These are phyloP conservation scores for Sesia bembeciformis DNA, from an alignment of 2,888 invertebrate species.

Conservation along the genomic window DNA sequence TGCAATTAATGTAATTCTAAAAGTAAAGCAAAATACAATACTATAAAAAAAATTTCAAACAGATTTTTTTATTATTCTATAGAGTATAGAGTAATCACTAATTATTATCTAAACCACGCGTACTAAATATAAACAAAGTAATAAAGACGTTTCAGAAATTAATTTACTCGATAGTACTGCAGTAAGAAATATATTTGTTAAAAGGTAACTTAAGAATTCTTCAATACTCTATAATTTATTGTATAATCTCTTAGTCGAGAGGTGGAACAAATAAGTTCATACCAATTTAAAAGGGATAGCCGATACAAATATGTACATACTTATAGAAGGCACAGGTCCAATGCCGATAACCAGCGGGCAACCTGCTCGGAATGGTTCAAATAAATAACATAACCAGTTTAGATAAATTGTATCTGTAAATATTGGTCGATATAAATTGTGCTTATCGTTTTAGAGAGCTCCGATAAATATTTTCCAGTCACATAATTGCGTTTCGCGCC, in stretches of 20 bases:
- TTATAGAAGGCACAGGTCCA: constrained; percentile 44
- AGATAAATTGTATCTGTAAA: constrained; percentile 66
- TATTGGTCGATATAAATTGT: constrained; percentile 56
- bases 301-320: constrained; percentile 56
- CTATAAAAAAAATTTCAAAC: no score
- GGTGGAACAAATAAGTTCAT: constrained; percentile 47
- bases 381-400: constrained; percentile 62
- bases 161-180: background rate
- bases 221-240: constrained; percentile 32
- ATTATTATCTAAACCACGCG: no score
- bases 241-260: constrained; percentile 26
- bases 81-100: no score
- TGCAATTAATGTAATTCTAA: no score
- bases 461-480: constrained; percentile 30
- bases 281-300: constrained; percentile 52
- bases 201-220: constrained; percentile 28
- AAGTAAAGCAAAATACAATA: no score
- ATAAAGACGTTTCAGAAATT: background rate
- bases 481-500: constrained; percentile 30
- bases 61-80: no score
- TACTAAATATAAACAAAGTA: background rate
- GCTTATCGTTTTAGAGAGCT: constrained; percentile 39
- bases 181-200: constrained; percentile 23
- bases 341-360: constrained; percentile 51
- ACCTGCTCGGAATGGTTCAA: constrained; percentile 60